Conservation (phyloP, 2,888 invertebrate species). For the Cantharis lateralis region DNA sequence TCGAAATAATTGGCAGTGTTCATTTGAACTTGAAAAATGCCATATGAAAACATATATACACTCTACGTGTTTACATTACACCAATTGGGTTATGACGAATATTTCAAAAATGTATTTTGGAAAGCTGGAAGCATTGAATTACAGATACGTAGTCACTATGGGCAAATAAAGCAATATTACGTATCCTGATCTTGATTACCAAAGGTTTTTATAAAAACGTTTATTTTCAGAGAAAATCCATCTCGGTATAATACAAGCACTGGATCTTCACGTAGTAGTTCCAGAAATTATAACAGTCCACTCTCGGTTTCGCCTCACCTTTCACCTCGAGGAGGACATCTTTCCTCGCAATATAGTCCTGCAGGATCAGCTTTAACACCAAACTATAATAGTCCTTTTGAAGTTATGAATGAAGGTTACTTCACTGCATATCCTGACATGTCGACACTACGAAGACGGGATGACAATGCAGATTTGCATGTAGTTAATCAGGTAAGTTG, state of each 20-base stretch:
- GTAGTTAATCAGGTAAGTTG: conserved; percentile 62
- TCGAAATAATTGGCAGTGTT: neutral
- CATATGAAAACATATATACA: neutral
- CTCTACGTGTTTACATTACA: neutral
- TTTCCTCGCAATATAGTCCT: conserved; percentile 56
- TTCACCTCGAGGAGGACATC: conserved; percentile 47
- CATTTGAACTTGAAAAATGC: neutral
- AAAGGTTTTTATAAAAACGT: neutral
- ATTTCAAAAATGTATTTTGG: neutral
- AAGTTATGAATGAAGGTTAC: conserved; percentile 35
- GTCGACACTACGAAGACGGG: conserved; percentile 8
- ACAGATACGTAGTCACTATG: neutral
- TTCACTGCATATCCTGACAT: conserved; percentile 40
- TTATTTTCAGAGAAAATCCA: conserved; percentile 43
- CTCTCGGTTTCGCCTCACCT: conserved; percentile 54
- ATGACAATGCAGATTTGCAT: conserved; percentile 49
- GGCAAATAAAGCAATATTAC: neutral
- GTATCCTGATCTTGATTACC: neutral
- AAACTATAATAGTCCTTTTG: conserved; percentile 49
- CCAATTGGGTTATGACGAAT: neutral
- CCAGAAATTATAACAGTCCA: conserved; percentile 52
- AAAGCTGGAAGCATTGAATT: neutral
- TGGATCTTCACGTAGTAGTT: conserved; percentile 59
- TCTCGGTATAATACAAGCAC: conserved; percentile 54
- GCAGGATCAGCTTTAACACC: conserved; percentile 55